Percentiles rank a stretch among this genome's conserved stretches.
Conservation (phyloP, 2,888 invertebrate species). For the Phanerotoma sp. region DNA sequence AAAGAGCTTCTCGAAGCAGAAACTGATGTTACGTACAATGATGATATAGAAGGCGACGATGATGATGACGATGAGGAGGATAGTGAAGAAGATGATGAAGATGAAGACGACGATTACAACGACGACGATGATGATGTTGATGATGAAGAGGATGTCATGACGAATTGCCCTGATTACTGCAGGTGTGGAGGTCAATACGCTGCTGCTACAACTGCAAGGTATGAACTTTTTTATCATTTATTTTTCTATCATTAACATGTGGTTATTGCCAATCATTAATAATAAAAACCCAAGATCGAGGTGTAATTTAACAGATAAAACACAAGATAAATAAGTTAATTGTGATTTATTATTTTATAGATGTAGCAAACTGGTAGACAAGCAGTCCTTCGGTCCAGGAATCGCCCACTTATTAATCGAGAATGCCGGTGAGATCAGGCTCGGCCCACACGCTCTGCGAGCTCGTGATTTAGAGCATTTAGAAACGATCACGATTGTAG, state of each 20-base stretch:
- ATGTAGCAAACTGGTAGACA: slow-evolving; percentile 68
- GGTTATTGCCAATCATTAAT: neutral
- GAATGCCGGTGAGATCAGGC: slow-evolving; percentile 60
- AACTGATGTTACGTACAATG: slow-evolving; percentile 29
- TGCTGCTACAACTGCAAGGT: slow-evolving; percentile 50
- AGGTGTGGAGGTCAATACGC: slow-evolving; percentile 47
- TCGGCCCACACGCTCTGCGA: slow-evolving; percentile 59
- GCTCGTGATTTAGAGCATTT: slow-evolving; percentile 62
- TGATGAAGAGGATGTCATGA: slow-evolving; percentile 45
- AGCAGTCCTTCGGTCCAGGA: slow-evolving; percentile 68
- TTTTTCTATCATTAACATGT: neutral
- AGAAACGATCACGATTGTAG: slow-evolving; percentile 69
- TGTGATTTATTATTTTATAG: slow-evolving; percentile 46
- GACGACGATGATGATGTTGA: slow-evolving; percentile 37
- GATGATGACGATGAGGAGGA: slow-evolving; percentile 38
- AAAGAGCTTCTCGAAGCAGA: slow-evolving; percentile 43
- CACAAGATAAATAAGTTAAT: neutral
- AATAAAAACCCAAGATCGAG: too few species aligned
- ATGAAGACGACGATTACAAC: slow-evolving; percentile 35
- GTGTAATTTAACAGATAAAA: neutral
- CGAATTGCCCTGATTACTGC: slow-evolving; percentile 50
- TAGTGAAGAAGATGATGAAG: slow-evolving; percentile 41
- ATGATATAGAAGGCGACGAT: slow-evolving; percentile 38
- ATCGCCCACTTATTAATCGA: slow-evolving; percentile 70
- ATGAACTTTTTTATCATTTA: slow-evolving; percentile 27